Conservation (phyloP, 2,113 vertebrate species). For the Progne subis region DNA sequence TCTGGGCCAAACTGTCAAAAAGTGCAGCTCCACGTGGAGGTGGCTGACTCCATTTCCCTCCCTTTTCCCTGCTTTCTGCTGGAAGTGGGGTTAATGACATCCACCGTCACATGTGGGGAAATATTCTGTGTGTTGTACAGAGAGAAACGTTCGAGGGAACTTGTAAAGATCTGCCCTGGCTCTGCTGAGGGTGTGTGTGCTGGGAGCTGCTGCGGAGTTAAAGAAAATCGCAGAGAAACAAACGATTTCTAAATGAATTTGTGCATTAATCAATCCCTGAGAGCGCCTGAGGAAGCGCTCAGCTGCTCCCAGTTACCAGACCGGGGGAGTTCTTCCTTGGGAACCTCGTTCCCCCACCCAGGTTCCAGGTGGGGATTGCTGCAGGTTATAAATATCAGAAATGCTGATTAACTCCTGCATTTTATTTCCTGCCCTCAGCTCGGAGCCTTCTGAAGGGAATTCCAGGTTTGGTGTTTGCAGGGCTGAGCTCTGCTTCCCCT, state of each 20-base stretch:
- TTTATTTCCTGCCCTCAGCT: neutral
- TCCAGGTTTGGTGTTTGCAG: neutral
- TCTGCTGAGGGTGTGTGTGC: neutral
- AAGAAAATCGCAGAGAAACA: neutral
- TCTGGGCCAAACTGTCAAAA: neutral
- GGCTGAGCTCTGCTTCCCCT: neutral
- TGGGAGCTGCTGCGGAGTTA: neutral
- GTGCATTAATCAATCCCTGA: neutral
- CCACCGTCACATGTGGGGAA: neutral
- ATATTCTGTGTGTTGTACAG: neutral
- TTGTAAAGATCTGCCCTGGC: neutral
- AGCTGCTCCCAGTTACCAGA: neutral
- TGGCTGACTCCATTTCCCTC: fast-evolving
- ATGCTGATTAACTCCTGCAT: fast-evolving
- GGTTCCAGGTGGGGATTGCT: fast-evolving
- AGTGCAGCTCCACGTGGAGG: neutral
- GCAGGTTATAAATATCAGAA: neutral
- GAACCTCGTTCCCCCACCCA: fast-evolving
- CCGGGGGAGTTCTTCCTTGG: neutral
- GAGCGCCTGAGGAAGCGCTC: fast-evolving
- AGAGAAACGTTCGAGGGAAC: neutral
- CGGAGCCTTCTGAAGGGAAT: neutral
- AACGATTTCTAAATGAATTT: neutral
- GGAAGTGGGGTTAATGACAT: neutral
- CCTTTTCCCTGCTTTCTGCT: neutral